These are phyloP conservation scores for Lapara coniferarum DNA, from an alignment of 2,888 invertebrate species.

Conservation along the genomic window DNA sequence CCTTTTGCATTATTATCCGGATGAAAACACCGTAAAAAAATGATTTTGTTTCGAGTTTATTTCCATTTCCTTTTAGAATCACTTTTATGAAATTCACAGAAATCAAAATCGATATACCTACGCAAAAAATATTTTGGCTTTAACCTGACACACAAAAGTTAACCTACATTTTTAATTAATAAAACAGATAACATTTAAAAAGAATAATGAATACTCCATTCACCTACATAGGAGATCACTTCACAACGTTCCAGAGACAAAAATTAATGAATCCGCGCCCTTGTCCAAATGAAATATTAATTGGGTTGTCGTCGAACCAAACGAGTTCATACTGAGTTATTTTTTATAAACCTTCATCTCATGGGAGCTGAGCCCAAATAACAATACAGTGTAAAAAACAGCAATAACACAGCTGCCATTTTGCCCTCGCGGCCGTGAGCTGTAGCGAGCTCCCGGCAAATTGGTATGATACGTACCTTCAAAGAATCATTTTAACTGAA, in stretches of 20 bases:
- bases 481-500: neutral
- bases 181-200: neutral
- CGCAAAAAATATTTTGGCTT: too few relatives aligned
- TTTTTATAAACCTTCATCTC: constrained; percentile 31
- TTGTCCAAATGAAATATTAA: neutral
- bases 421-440: neutral
- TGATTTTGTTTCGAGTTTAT: too few relatives aligned
- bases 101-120: too few relatives aligned
- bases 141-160: neutral
- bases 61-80: too few relatives aligned
- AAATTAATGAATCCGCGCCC: constrained; percentile 7
- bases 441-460: constrained; percentile 1
- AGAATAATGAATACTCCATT: neutral
- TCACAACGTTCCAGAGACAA: constrained; percentile 9
- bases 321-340: constrained; percentile 30
- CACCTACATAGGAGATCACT: constrained; percentile 14
- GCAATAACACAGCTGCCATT: constrained; percentile 20
- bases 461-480: constrained; percentile 11
- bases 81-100: neutral
- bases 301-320: constrained; percentile 22
- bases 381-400: constrained; percentile 37
- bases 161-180: neutral
- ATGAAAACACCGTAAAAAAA: too few relatives aligned
- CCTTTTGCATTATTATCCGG: neutral
- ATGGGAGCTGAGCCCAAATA: constrained; percentile 33